A percentile compares a stretch with the other conserved stretches of the same genome.
These are phyloP conservation scores for Semaprochilodus insignis DNA, from an alignment of 2,797 vertebrate genomes.

Conservation along the genomic window DNA sequence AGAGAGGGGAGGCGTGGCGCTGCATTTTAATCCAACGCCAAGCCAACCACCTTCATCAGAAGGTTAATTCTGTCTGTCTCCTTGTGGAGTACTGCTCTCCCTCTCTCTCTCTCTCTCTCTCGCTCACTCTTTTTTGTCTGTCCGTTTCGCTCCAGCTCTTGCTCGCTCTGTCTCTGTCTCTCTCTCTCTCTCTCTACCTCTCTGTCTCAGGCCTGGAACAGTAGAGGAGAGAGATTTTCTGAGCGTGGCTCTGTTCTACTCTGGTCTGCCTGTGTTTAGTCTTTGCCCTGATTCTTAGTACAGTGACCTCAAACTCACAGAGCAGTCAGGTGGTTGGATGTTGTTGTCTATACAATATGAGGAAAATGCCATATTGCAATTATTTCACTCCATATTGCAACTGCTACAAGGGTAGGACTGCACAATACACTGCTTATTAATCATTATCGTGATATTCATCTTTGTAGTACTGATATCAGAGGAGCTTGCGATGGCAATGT, in stretches of 20 bases:
- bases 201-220: constrained; percentile 1
- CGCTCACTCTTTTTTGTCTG: neutral
- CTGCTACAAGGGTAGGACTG: neutral
- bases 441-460: neutral
- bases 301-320: neutral
- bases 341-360: neutral
- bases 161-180: constrained; percentile 21
- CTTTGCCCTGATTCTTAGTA: neutral
- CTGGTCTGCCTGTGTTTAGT: neutral
- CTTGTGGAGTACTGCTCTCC: constrained; percentile 50
- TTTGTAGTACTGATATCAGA: neutral
- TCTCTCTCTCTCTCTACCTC: constrained; percentile 32
- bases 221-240: neutral
- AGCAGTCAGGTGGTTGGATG: neutral
- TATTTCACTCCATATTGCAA: neutral
- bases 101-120: neutral
- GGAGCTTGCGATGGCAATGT: neutral
- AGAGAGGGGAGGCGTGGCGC: constrained; percentile 54
- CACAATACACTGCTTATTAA: neutral
- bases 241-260: neutral
- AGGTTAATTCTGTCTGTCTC: constrained; percentile 66
- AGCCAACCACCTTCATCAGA: constrained; percentile 64
- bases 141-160: neutral
- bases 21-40: constrained; percentile 64
- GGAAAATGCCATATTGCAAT: neutral